Evolutionary conservation across 2,888 invertebrate genomes (phyloP).

Genomic region (Andricus quercusramuli): DNA sequence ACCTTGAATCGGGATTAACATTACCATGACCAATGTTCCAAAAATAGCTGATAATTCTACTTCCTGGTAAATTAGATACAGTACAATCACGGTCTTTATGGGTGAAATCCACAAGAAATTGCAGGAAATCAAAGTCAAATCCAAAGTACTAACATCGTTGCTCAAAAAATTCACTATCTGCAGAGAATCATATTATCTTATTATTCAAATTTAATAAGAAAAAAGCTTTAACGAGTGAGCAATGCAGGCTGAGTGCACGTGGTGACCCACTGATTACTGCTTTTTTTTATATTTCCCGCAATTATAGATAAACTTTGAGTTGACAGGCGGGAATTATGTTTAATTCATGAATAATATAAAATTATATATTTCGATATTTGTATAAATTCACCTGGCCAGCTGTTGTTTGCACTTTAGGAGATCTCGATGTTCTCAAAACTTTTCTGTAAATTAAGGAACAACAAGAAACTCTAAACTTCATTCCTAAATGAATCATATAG

Average conservation of each 20-base stretch:
- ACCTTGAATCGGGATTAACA: slow-evolving; percentile 60
- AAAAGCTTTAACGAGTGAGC: neutral
- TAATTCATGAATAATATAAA: too few relatives aligned
- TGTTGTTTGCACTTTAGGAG: slow-evolving; percentile 85
- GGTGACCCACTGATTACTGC: neutral
- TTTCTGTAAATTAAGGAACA: slow-evolving; percentile 88
- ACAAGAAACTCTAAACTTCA: slow-evolving; percentile 85
- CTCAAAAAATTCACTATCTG: slow-evolving; percentile 83
- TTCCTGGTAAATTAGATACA: slow-evolving; percentile 79
- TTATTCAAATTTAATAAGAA: neutral
- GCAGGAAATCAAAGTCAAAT: slow-evolving; percentile 84
- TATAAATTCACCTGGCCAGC: slow-evolving; percentile 80
- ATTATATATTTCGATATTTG: neutral
- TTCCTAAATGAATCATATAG: slow-evolving; percentile 76
- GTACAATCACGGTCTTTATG: slow-evolving; percentile 82
- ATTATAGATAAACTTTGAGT: too few relatives aligned
- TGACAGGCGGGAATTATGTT: too few relatives aligned
- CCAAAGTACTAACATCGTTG: slow-evolving; percentile 88
- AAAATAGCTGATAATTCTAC: slow-evolving; percentile 80
- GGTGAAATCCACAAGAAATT: slow-evolving; percentile 89
- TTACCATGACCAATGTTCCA: neutral
- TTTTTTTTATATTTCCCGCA: neutral
- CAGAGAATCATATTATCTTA: slow-evolving; percentile 22
- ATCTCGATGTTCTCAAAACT: slow-evolving; percentile 80
- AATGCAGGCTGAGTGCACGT: neutral